Evolutionary conservation across 2,113 vertebrate genomes (phyloP).

Genomic region (Spermophilus dauricus): DNA sequence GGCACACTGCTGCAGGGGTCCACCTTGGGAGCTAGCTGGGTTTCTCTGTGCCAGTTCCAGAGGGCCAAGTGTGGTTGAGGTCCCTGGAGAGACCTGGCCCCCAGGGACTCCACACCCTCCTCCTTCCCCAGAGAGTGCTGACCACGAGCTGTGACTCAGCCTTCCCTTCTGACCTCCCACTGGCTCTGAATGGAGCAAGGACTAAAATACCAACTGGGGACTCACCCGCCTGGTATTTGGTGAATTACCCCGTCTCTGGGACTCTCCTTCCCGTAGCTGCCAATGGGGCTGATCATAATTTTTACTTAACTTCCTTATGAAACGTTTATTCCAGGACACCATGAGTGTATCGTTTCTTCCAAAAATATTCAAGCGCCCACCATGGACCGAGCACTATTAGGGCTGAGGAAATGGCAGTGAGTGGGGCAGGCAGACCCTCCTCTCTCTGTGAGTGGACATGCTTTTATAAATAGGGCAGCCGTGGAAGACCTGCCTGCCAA

Average conservation of each 20-base stretch:
- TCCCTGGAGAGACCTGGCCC: background rate
- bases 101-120: background rate
- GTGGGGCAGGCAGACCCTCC: background rate
- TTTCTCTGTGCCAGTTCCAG: background rate
- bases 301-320: background rate
- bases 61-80: background rate
- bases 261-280: background rate
- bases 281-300: background rate
- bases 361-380: background rate
- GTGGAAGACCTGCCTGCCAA: background rate
- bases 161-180: background rate
- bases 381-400: too few species aligned
- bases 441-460: background rate
- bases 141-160: fast-evolving
- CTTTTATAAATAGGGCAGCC: background rate
- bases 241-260: too few species aligned
- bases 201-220: background rate
- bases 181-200: too few species aligned
- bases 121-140: background rate
- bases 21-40: too few species aligned
- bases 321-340: background rate
- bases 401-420: background rate
- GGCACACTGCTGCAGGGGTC: too few species aligned
- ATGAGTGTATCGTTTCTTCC: background rate
- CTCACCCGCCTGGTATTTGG: background rate